Evolutionary conservation across 2,888 invertebrate genomes (phyloP), one percentile per base, ranked within the genome.

Genomic region (Diplolepis rosae): DNA sequence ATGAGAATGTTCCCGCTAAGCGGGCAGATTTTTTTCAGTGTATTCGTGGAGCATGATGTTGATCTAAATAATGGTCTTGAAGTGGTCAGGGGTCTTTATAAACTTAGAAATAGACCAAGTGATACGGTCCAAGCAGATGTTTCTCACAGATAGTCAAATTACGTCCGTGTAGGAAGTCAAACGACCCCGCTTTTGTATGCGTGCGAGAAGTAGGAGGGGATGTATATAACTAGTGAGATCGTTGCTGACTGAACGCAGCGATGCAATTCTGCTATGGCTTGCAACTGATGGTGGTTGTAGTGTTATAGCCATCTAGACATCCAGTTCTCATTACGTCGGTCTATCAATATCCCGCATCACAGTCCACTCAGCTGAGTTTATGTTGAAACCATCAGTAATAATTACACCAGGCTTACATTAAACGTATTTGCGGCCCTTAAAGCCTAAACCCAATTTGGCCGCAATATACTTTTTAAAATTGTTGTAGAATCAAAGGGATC

Each of bases 341-440:
- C 51, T n/a, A 51, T 51, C 51, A 51, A 51, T 51, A 18, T 1
- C 15, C 50, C 51, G 6, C 51, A 51, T 51, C 15, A 51, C 51
- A 51, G 18, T 1, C 51, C 51, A 51, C 51, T 51, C 51, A 51
- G 51, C 51, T 11, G 11, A 51, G 51, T 15, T 50, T 6, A 7
- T 50, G n/a, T n/a, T n/a, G n/a, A n/a, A n/a, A 50, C 50, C 50
- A 50, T 50, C 50, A 11, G 50, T 50, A 50, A 50, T 50, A 50
- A 50, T 50, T 50, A 9, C 50, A 35, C 7, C 13, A 2, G 11
- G 35, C 2, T 35, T 35, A 9, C 11, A 35, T 9, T 5, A 35
- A 13, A 13, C 35, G n/a, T n/a, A n/a, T n/a, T n/a, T n/a, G n/a
- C n/a, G n/a, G n/a, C n/a, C n/a, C n/a, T n/a, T n/a, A n/a, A n/a